Evolutionary conservation across 2,888 invertebrate genomes (phyloP).

Genomic region (Sinopyrophorus schimmeli): DNA sequence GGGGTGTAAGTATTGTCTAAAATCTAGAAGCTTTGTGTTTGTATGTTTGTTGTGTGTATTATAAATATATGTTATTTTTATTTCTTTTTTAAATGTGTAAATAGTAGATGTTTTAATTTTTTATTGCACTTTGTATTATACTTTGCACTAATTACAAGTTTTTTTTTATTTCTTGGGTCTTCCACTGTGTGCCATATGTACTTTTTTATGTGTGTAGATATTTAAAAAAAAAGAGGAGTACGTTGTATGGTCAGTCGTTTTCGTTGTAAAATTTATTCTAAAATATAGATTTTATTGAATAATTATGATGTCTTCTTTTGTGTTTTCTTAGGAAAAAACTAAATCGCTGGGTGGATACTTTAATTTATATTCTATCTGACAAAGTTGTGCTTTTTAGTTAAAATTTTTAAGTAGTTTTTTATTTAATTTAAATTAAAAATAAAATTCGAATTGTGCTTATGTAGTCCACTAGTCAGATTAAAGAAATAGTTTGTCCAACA

Average conservation of each 20-base stretch:
- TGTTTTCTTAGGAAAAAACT: not conserved
- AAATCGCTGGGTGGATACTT: not conserved
- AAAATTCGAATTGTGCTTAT: no score
- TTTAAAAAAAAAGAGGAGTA: conserved; percentile 5
- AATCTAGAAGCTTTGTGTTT: conserved; percentile 5
- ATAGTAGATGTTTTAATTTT: conserved; percentile 23
- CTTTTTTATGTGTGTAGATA: conserved; percentile 1
- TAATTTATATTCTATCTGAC: no score
- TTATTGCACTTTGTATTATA: conserved; percentile 29
- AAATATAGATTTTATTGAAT: conserved; percentile 26
- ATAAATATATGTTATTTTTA: conserved; percentile 5
- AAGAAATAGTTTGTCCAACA: no score
- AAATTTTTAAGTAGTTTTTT: no score
- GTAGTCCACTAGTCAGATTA: no score
- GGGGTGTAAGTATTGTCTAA: no score
- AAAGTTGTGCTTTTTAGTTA: no score
- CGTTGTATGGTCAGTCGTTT: conserved; percentile 25
- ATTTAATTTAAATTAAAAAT: no score
- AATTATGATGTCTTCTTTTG: conserved; percentile 5
- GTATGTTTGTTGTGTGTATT: conserved; percentile 13
- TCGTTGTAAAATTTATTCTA: conserved; percentile 22
- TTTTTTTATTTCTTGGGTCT: conserved; percentile 15
- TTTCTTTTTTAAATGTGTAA: conserved; percentile 19
- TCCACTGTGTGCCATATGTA: conserved; percentile 30
- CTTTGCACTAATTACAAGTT: conserved; percentile 22